Conservation (phyloP, 2,888 invertebrate species). For the Leucophenga montana region DNA sequence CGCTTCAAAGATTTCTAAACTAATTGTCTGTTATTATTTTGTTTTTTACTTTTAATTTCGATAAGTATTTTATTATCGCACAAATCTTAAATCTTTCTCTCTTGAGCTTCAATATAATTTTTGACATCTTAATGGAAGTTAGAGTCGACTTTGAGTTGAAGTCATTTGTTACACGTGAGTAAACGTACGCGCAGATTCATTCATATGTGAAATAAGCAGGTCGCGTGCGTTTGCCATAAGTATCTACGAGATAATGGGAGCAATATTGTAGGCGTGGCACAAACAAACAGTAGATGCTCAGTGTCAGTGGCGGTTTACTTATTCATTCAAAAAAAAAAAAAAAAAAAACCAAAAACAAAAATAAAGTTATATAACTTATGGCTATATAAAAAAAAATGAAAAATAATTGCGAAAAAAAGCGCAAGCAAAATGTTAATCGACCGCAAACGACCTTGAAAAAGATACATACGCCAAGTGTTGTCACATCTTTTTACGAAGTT, state of each 20-base stretch:
- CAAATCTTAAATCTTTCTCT: too few species aligned
- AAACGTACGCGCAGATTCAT: conserved; percentile 46
- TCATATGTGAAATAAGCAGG: conserved; percentile 21
- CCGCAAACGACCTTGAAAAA: conserved; percentile 52
- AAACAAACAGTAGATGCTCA: conserved; percentile 21
- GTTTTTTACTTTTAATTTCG: conserved; percentile 34
- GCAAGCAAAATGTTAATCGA: conserved; percentile 38
- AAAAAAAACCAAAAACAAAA: neutral
- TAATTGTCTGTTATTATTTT: conserved; percentile 29
- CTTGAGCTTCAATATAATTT: conserved; percentile 20
- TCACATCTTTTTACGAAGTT: too few species aligned
- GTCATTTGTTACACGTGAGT: conserved; percentile 54
- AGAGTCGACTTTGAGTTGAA: conserved; percentile 29
- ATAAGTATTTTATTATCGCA: conserved; percentile 24
- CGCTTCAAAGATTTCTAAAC: neutral
- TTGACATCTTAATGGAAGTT: conserved; percentile 48
- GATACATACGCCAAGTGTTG: conserved; percentile 15
- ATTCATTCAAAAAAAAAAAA: neutral
- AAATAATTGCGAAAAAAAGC: neutral
- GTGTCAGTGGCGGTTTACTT: neutral
- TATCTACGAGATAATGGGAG: conserved; percentile 29
- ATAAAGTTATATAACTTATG: neutral
- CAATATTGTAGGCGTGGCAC: conserved; percentile 28
- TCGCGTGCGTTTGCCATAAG: neutral
- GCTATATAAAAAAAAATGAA: neutral